A percentile compares a stretch with the other conserved stretches of the same genome.
These are phyloP conservation scores for Solen grandis DNA, from an alignment of 1,140 invertebrate species.

Conservation along the genomic window DNA sequence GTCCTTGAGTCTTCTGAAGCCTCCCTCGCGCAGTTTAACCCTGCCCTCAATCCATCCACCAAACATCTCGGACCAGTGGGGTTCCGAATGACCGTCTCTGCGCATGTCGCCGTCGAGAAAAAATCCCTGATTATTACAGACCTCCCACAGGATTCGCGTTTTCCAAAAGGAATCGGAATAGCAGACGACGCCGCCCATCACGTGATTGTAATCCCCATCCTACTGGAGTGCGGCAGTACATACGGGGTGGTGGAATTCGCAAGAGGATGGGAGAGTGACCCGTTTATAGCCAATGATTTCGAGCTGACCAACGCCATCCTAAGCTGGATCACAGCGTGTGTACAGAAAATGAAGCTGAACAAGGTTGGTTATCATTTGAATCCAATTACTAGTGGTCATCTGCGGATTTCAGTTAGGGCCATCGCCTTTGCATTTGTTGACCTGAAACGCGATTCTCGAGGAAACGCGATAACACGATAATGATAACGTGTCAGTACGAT, in stretches of 20 bases:
- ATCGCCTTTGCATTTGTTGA: no score
- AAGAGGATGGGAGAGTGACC: slow-evolving; percentile 37
- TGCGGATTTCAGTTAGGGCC: no score
- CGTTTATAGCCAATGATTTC: slow-evolving; percentile 58
- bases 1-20: slow-evolving; percentile 48
- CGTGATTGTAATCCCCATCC: slow-evolving; percentile 61
- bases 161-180: slow-evolving; percentile 66
- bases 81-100: slow-evolving; percentile 63
- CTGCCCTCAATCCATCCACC: slow-evolving; percentile 9
- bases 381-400: no score
- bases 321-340: slow-evolving; percentile 60
- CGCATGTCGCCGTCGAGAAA: slow-evolving; percentile 60
- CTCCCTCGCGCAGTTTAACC: slow-evolving; percentile 36
- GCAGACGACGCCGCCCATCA: slow-evolving; percentile 42
- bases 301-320: slow-evolving; percentile 60
- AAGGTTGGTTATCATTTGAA: slow-evolving; percentile 20
- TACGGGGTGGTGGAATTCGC: slow-evolving; percentile 62
- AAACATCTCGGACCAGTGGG: slow-evolving; percentile 62
- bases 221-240: slow-evolving; percentile 57
- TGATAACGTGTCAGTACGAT: no score
- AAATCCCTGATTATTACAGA: slow-evolving; percentile 55
- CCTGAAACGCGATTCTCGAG: no score
- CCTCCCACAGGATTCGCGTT: slow-evolving; percentile 60
- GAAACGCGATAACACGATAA: no score
- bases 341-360: slow-evolving; percentile 61